Base-by-base conservation (phyloP, 2,888 invertebrate species). In the Ophonus ardosiacus region DNA sequence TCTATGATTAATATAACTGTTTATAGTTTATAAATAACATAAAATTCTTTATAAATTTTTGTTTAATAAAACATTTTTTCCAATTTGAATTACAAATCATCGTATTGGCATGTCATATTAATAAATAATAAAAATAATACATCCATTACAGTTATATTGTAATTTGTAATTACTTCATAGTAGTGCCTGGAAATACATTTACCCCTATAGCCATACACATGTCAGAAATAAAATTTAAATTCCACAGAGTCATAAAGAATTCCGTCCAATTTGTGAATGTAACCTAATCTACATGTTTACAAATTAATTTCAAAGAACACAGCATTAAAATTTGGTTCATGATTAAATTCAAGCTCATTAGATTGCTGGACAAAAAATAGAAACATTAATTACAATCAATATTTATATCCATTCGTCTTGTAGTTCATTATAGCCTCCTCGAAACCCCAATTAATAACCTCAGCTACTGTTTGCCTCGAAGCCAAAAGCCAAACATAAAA, bases 261-360 rank as follows among this genome's bases (percentile, higher is more conserved):
- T 18, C n/a, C 7, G 18, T 43, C 71, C 17, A 17, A 74, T 74
- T 74, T 74, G 71, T 68, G 68, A 38, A 51, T 74, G 71, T 74
- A 74, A 43, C 71, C 71, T 74, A 74, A 74, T 74, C 71, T 74
- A 43, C 71, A 74, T 74, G 71, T 74, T 74, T 74, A 74, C 71
- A 74, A 74, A 74, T 74, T 74, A 74, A 74, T 74, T 74, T 74
- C 71, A 74, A 74, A 74, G 17, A 74, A 43, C 71, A 74, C 71
- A 40, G 13, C 71, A 74, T 74, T 74, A 43, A 74, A 74, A 43
- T 74, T 74, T 74, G 40, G 71, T 74, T 74, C 71, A 74, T 74
- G 71, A 74, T 74, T 74, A 74, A 74, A 74, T 74, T 74, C 71
- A 74, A 74, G 71, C 71, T 74, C 71, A 74, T 74, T 74, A 74